These are phyloP conservation scores for Spinus pinus DNA, from an alignment of 2,797 vertebrate species.

Conservation along the genomic window DNA sequence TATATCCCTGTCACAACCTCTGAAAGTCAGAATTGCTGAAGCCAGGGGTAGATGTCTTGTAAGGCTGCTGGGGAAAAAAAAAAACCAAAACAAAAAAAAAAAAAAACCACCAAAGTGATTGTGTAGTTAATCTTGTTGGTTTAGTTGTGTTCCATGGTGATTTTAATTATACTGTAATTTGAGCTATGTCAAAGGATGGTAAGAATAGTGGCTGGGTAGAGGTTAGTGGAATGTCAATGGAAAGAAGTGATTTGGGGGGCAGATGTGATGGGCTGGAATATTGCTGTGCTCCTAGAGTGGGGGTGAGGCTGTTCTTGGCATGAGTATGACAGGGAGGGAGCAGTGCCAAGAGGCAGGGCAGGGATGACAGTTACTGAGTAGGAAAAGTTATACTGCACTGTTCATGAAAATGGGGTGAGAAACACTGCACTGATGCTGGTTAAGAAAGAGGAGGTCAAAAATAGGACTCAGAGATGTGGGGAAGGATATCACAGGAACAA, in stretches of 20 bases:
- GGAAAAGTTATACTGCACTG: neutral
- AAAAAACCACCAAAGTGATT: neutral
- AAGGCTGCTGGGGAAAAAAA: neutral
- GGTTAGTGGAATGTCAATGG: conserved; percentile 44
- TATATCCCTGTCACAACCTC: neutral
- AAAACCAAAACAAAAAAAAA: too few relatives aligned
- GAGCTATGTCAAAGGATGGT: conserved; percentile 63
- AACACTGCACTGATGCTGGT: neutral
- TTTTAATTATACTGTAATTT: conserved; percentile 70
- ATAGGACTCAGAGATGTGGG: neutral
- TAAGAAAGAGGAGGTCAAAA: neutral
- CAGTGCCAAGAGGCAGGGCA: neutral
- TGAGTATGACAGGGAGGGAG: neutral
- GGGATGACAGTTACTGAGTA: neutral
- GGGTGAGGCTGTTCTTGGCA: neutral
- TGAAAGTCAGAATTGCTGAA: neutral
- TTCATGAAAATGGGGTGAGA: neutral
- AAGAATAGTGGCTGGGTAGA: conserved; percentile 53
- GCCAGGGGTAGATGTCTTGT: neutral
- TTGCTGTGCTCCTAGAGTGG: neutral
- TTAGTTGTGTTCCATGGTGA: conserved; percentile 61
- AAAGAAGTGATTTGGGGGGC: conserved; percentile 2
- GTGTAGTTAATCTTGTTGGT: conserved; percentile 63
- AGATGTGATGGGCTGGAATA: conserved; percentile 38
- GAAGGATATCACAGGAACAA: neutral